These are phyloP conservation scores for Drosophila tani DNA, from an alignment of 1,140 invertebrate genomes.

Conservation along the genomic window DNA sequence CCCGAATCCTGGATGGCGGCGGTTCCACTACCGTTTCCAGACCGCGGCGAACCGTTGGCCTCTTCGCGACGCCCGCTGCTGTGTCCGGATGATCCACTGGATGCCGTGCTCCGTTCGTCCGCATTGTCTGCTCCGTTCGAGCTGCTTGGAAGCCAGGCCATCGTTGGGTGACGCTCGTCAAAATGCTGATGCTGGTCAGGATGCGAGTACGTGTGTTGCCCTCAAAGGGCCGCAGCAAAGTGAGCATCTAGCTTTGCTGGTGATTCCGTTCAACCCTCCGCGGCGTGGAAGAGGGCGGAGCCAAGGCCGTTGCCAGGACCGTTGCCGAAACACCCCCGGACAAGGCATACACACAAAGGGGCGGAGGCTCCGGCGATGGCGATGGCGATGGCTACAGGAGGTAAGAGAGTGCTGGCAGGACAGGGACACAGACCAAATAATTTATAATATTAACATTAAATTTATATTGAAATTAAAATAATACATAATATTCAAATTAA, in stretches of 20 bases:
- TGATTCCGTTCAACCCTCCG: slow-evolving; percentile 19
- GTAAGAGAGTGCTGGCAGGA: neutral
- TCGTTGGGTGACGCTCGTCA: neutral
- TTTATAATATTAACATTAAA: neutral
- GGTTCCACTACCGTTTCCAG: slow-evolving; percentile 12
- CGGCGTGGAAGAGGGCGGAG: slow-evolving; percentile 2
- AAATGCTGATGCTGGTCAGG: neutral
- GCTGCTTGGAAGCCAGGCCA: slow-evolving; percentile 75
- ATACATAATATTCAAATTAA: neutral
- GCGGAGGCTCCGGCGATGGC: neutral
- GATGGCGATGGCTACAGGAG: neutral
- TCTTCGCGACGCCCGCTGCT: slow-evolving; percentile 27
- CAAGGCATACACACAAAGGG: slow-evolving; percentile 13
- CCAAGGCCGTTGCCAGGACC: slow-evolving; percentile 10
- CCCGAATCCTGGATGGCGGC: neutral
- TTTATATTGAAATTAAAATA: neutral
- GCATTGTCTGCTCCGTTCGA: slow-evolving; percentile 65
- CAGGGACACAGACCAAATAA: neutral
- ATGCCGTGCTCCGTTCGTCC: slow-evolving; percentile 64
- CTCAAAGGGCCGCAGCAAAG: slow-evolving; percentile 11
- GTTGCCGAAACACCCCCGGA: neutral
- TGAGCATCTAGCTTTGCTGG: slow-evolving; percentile 19
- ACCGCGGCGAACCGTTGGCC: slow-evolving; percentile 25
- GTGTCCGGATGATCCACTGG: slow-evolving; percentile 49
- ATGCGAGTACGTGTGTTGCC: slow-evolving; percentile 10